A percentile compares a stretch with the other conserved stretches of the same genome.
Evolutionary conservation across 1,140 invertebrate genomes (phyloP).

Genomic region (Choristoneura fumiferana): DNA sequence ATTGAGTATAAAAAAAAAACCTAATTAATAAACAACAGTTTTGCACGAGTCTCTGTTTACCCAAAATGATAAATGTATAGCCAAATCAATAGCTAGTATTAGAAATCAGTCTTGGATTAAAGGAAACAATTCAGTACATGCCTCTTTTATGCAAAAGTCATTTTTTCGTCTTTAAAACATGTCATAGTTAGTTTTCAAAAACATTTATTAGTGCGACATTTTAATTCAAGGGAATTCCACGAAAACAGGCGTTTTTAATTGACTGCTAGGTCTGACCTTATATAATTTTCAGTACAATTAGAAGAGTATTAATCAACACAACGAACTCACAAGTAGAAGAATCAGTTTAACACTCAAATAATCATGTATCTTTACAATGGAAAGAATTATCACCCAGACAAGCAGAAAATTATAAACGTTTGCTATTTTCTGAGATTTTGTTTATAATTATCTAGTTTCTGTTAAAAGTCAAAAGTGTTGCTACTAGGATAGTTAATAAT

Average conservation of each 20-base stretch:
- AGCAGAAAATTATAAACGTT: slow-evolving; percentile 7
- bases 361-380: no score
- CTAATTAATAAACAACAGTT: slow-evolving; percentile 5
- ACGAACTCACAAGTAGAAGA: no score
- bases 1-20: not conserved
- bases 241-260: slow-evolving; percentile 1
- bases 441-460: no score
- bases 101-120: slow-evolving; percentile 70
- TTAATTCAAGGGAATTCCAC: no score
- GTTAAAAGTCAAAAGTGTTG: no score
- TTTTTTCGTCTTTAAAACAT: no score
- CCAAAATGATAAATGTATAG: slow-evolving; percentile 21
- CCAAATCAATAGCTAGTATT: slow-evolving; percentile 42
- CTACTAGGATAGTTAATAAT: no score
- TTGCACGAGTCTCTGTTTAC: not conserved
- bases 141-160: no score
- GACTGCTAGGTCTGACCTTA: slow-evolving; percentile 5
- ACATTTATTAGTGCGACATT: no score
- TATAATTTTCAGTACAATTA: not conserved
- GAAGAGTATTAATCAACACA: no score
- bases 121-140: slow-evolving; percentile 52
- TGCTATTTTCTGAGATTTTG: not conserved
- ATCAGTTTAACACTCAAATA: no score
- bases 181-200: no score
- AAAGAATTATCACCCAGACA: not conserved